These are phyloP conservation scores for Podarcis raffonei DNA, from an alignment of 2,113 vertebrate species.

Conservation along the genomic window DNA sequence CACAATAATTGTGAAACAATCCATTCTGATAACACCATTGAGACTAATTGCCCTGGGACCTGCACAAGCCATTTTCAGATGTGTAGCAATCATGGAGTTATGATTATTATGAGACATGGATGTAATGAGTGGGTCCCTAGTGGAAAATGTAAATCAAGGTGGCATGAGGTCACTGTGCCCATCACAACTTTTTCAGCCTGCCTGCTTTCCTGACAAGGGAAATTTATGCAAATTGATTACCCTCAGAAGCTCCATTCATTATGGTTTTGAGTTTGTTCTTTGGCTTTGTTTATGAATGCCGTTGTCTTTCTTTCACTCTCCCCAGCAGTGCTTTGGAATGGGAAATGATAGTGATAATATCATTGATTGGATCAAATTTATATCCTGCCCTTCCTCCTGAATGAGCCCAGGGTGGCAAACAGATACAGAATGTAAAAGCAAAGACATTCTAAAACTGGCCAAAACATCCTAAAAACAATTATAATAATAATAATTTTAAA, in stretches of 20 bases:
- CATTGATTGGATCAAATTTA: too few species aligned
- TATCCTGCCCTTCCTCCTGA: too few species aligned
- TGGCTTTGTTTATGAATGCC: neutral
- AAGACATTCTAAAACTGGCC: too few species aligned
- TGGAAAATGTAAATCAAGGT: conserved; percentile 62
- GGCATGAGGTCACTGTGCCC: conserved; percentile 39
- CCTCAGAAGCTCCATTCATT: conserved; percentile 22
- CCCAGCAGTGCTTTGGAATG: neutral
- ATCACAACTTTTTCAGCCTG: conserved; percentile 58
- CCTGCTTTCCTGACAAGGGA: conserved; percentile 56
- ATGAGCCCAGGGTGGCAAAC: too few species aligned
- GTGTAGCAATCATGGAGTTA: conserved; percentile 20
- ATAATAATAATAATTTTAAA: too few species aligned
- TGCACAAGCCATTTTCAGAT: conserved; percentile 15
- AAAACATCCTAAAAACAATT: too few species aligned
- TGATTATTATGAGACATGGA: conserved; percentile 63
- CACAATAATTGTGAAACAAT: conserved; percentile 39
- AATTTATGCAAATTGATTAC: conserved; percentile 33
- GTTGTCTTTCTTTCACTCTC: neutral
- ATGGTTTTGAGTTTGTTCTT: neutral
- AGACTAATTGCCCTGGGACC: neutral
- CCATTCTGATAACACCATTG: conserved; percentile 17
- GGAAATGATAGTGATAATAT: neutral
- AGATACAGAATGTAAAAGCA: too few species aligned
- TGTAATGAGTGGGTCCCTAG: conserved; percentile 66